These are phyloP conservation scores for Magallana nippona DNA, from an alignment of 2,888 invertebrate genomes.

Conservation along the genomic window DNA sequence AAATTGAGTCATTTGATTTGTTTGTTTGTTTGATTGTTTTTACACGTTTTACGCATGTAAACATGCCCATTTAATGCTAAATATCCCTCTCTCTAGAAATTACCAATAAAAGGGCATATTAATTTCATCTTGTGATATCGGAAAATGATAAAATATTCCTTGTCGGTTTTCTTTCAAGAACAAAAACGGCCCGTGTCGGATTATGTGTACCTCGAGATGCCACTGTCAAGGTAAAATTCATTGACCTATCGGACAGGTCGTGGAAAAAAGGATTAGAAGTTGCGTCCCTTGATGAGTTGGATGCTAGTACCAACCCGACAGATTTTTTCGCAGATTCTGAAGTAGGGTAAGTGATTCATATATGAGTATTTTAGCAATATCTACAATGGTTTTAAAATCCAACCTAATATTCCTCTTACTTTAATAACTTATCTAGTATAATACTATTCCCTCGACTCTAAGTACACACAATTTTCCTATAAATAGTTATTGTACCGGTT, in stretches of 20 bases:
- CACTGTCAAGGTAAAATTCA: neutral
- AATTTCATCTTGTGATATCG: no score
- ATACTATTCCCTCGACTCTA: neutral
- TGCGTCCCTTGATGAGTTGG: neutral
- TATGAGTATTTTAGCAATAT: no score
- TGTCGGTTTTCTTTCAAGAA: neutral
- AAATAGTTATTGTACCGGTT: neutral
- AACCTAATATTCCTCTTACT: neutral
- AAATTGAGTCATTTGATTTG: no score
- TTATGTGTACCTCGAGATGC: slow-evolving; percentile 33
- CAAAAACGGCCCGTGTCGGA: slow-evolving; percentile 11
- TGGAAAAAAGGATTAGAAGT: slow-evolving; percentile 14
- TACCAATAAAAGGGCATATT: no score
- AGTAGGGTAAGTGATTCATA: slow-evolving; percentile 17
- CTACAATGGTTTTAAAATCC: neutral
- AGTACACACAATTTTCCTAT: neutral
- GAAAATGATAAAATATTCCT: no score
- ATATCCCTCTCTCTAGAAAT: no score
- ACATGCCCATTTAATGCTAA: no score
- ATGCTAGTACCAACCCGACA: neutral
- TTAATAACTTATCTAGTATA: neutral
- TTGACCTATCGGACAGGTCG: neutral
- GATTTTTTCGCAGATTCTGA: slow-evolving; percentile 16
- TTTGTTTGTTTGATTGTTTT: no score
- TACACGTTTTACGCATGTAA: no score